Evolutionary conservation across 1,140 invertebrate genomes (phyloP), one percentile per base, ranked within the genome.

Genomic region (Drosophila busckii): DNA sequence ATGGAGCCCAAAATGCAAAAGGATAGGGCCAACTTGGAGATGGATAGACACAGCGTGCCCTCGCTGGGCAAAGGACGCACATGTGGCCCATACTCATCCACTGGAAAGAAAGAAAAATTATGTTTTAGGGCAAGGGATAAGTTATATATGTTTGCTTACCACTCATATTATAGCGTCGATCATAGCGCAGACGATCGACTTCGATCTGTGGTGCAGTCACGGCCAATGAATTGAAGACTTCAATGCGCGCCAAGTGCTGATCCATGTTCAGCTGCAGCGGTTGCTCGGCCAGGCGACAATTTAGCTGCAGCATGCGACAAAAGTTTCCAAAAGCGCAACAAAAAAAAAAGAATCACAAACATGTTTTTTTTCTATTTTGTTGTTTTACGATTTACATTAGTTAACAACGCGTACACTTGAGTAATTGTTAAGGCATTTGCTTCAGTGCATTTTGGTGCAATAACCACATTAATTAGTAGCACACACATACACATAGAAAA

Each of bases 221-320:
- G 87, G 93, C 92, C 26, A 94, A 90, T 49, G 93, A 93, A 65
- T 94, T 94, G 70, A 93, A 94, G 2, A 94, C 91, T 83, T 93
- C 92, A 16, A 94, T 88, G 62, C 90, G 88, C 69, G 93, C 92
- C 46, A 94, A 52, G 35, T 86, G 85, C 63, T 82, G 69, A 38
- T 86, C 84, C 19, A 58, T 45, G 50, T 62, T 67, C 17, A 84
- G 38, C 9, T 68, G 37, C 32, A 58, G 53, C 13, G 37, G 46
- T 40, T 62, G 76, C 62, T 67, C 70, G 41, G 52, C 35, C 40
- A 65, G 66, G 60, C 70, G 73, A 66, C 88, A 89, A 67, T 88
- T 86, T 8, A 87, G 62, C 88, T 89, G 60, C 41, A 64, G 29
- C 31, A 50, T 31, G 32, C 23, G 60, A 41, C 9, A 9, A 46